phyloP scores from a whole-genome alignment of 2,797 vertebrate genomes.

The Gymnoscopelus microlampas region DNA sequence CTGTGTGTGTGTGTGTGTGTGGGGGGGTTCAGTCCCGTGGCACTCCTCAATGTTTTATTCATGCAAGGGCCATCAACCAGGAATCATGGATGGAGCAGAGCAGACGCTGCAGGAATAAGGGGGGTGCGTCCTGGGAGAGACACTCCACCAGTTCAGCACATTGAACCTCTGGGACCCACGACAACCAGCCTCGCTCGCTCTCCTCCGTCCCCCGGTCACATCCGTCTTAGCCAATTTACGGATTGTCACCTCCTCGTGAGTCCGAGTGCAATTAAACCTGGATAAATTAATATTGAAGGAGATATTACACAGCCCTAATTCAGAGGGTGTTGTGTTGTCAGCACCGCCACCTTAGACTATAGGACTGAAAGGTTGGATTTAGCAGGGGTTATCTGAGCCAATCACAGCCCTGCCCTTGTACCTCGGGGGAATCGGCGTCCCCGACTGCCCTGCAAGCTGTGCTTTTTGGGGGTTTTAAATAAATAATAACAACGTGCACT shows the following conservation, averaged over 20 bases:
- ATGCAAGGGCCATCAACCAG: conserved; percentile 39
- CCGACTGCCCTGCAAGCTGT: conserved; percentile 45
- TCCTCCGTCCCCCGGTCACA: too few species aligned
- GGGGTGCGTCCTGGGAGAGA: conserved; percentile 31
- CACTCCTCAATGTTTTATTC: conserved; percentile 48
- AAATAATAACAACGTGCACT: conserved; percentile 73
- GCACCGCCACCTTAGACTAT: conserved; percentile 17
- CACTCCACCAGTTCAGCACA: conserved; percentile 56
- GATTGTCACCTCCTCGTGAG: too few species aligned
- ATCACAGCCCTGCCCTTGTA: too few species aligned
- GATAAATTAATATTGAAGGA: too few species aligned
- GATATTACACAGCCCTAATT: conserved; percentile 6
- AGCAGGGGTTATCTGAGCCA: too few species aligned
- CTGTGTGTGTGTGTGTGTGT: too few species aligned
- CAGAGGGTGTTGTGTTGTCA: conserved; percentile 41
- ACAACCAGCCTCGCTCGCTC: too few species aligned
- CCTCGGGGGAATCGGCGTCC: too few species aligned
- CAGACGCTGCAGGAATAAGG: conserved; percentile 47
- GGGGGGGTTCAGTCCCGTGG: not conserved
- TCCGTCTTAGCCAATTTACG: too few species aligned
- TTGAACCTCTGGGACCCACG: not conserved
- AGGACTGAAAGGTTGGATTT: not conserved
- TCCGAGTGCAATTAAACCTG: conserved; percentile 14
- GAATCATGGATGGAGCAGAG: conserved; percentile 39
- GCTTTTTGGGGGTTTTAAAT: conserved; percentile 66